Base-by-base conservation (phyloP, 2,888 invertebrate genomes). In the Candidula unifasciata region DNA sequence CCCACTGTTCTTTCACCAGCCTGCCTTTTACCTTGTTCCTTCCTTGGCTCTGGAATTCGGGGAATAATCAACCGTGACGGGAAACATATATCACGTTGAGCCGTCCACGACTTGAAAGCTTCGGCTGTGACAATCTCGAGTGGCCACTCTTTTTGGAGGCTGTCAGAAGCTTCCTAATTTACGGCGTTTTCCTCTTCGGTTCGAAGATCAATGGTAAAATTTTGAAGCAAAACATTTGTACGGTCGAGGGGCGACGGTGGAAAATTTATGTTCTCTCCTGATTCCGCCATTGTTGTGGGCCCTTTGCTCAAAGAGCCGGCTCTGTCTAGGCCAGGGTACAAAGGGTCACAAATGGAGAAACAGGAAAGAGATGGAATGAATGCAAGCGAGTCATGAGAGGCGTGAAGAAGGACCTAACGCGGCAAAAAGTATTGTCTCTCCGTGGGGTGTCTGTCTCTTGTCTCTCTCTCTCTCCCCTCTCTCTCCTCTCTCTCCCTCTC, bases 141-240 rank as follows among this genome's bases (percentile, higher is more conserved):
- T 78, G 83, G 77, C 74, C 60, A 8, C 2, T 68, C 66, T 76
- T 83, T 78, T 71, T 37, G 77, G 37, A 18, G 30, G 69, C 78
- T 83, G 83, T 83, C 83, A 83, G 71, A n/a, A 24, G 52, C 35
- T 52, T 54, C 33, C n/a, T 83, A 83, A 83, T 83, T 83, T 83
- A 83, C 83, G 83, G 83, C 77, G 83, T n/a, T 69, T 78, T 69
- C 35, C 83, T 76, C 83, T 71, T 57, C 83, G 83, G 35, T 83
- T 69, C 54, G 83, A 35, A 77, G 83, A 83, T 83, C 83, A 83
- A 83, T 83, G 83, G 83, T 66, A 69, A 54, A 71, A 83, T 35
- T 69, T 83, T 77, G 83, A 83, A 83, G 83, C 77, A 83, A 83
- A 83, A 83, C 83, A 83, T 83, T 83, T 83, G 78, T 83, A 77